Conservation (phyloP, 2,797 vertebrate genomes). For the Petrocephalus schoutedeni region DNA sequence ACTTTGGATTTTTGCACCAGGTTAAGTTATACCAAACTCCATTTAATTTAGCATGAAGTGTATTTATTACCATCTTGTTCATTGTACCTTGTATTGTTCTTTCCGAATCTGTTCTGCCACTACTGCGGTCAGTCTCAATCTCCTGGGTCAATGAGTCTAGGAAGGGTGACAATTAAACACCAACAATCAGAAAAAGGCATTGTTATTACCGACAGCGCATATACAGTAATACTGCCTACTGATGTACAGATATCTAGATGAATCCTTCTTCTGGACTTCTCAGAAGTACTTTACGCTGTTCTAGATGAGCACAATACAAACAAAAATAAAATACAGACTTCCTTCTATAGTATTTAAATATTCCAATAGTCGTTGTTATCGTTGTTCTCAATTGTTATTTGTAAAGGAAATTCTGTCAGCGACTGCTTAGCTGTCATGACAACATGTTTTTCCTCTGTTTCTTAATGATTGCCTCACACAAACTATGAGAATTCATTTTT, state of each 20-base stretch:
- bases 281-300: not conserved
- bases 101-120: constrained; percentile 99
- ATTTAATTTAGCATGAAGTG: constrained; percentile 75
- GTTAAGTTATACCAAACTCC: constrained; percentile 87
- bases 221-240: not conserved
- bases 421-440: not conserved
- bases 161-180: constrained; percentile 84
- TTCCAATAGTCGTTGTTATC: not conserved
- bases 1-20: constrained; percentile 94
- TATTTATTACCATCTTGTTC: constrained; percentile 97
- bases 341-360: not conserved
- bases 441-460: not conserved
- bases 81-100: constrained; percentile 99
- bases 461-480: not conserved
- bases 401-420: not conserved
- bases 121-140: constrained; percentile 99
- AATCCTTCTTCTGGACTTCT: not conserved
- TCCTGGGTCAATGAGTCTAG: constrained; percentile 99
- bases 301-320: not conserved
- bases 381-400: not conserved
- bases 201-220: not conserved
- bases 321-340: not conserved
- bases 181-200: constrained; percentile 53
- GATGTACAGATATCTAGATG: not conserved
- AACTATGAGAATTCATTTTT: not conserved